Conservation (phyloP, 2,797 vertebrate genomes). For the Menidia menidia region DNA sequence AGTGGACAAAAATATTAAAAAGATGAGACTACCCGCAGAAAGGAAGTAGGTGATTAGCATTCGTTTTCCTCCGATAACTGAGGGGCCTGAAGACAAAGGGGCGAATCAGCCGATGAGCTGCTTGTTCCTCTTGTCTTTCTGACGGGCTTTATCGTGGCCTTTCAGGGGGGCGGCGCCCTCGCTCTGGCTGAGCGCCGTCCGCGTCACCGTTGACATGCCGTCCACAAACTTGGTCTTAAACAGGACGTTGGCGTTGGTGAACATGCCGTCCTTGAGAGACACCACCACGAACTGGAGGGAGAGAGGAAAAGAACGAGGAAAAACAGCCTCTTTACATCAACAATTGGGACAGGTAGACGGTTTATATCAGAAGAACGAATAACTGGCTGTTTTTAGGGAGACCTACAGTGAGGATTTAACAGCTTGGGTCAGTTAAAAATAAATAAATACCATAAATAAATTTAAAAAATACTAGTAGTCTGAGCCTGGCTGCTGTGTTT, state of each 20-base stretch:
- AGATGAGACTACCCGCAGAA: not conserved
- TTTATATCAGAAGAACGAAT: too few relatives aligned
- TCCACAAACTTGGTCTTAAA: slow-evolving; percentile 96
- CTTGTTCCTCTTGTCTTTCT: slow-evolving; percentile 71
- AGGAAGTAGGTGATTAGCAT: not conserved
- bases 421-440: too few relatives aligned
- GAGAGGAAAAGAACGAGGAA: not conserved
- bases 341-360: too few relatives aligned
- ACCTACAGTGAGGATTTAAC: too few relatives aligned
- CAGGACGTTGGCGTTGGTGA: slow-evolving; percentile 96
- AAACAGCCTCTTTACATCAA: too few relatives aligned
- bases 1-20: slow-evolving; percentile 19
- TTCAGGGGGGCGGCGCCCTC: slow-evolving; percentile 58
- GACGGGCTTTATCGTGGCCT: slow-evolving; percentile 74
- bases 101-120: slow-evolving; percentile 34
- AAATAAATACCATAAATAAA: too few relatives aligned
- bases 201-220: slow-evolving; percentile 89
- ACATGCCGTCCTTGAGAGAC: slow-evolving; percentile 98
- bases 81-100: not conserved
- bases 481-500: too few relatives aligned
- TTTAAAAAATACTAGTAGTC: too few relatives aligned
- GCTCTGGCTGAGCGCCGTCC: slow-evolving; percentile 82
- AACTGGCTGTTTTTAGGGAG: too few relatives aligned
- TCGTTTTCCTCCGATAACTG: not conserved
- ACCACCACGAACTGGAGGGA: slow-evolving; percentile 90